Percentiles rank a stretch among this genome's conserved stretches.
Conservation (phyloP, 1,140 invertebrate species). For the Argopecten irradians region DNA sequence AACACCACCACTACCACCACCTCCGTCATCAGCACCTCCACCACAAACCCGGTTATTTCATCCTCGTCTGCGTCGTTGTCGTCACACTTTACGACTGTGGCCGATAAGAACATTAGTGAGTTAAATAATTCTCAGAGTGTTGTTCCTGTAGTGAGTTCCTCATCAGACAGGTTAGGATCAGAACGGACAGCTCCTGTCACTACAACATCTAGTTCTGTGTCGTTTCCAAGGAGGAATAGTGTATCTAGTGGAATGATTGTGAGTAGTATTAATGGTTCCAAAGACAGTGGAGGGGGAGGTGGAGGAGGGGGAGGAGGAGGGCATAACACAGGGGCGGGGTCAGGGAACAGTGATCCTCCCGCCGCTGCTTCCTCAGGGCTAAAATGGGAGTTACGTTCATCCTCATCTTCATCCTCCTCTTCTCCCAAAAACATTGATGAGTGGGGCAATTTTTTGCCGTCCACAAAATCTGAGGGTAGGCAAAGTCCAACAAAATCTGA, state of each 20-base stretch:
- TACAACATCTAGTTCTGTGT: neutral
- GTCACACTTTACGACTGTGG: neutral
- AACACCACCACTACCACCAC: neutral
- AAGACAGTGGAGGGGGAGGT: neutral
- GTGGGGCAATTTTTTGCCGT: neutral
- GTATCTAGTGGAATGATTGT: neutral
- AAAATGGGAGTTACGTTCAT: constrained; percentile 56
- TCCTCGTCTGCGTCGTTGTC: constrained; percentile 13
- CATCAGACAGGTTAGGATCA: neutral
- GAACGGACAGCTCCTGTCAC: neutral
- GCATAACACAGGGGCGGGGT: neutral
- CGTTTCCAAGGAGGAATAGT: neutral
- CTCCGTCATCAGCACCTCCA: neutral
- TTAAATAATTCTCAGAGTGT: constrained; percentile 18
- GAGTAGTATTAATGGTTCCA: constrained; percentile 5
- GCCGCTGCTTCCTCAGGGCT: constrained; percentile 36
- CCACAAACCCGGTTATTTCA: neutral
- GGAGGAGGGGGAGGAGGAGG: no score
- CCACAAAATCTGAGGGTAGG: neutral
- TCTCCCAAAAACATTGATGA: constrained; percentile 19
- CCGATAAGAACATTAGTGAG: neutral
- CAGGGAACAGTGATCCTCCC: neutral
- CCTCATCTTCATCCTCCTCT: constrained; percentile 37
- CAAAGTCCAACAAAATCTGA: constrained; percentile 28
- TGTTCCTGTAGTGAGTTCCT: neutral